These are phyloP conservation scores for Parasteatoda tepidariorum DNA, from an alignment of 1,140 invertebrate genomes.

Conservation along the genomic window DNA sequence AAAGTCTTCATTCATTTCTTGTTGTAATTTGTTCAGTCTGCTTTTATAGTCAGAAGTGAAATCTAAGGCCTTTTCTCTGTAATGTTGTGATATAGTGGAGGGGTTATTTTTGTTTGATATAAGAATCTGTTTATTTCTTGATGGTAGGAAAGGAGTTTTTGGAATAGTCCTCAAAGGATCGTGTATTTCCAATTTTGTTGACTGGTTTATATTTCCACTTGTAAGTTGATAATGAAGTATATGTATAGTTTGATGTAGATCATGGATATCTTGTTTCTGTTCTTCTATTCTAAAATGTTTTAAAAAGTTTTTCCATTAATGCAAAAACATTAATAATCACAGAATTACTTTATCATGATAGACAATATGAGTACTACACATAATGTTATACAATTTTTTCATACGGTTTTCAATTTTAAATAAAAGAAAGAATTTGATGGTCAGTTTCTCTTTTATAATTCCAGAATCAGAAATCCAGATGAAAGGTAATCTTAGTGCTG, in stretches of 20 bases:
- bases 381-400: too few relatives aligned
- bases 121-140: neutral
- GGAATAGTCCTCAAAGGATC: neutral
- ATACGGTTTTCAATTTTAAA: too few relatives aligned
- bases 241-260: constrained; percentile 42
- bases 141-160: neutral
- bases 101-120: neutral
- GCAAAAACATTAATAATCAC: neutral
- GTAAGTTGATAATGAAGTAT: constrained; percentile 35
- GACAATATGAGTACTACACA: too few relatives aligned
- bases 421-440: too few relatives aligned
- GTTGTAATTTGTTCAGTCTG: constrained; percentile 21
- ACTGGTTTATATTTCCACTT: neutral
- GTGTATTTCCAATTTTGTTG: neutral
- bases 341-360: too few relatives aligned
- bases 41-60: constrained; percentile 28
- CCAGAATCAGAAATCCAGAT: too few relatives aligned
- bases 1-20: constrained; percentile 4
- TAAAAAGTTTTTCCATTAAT: neutral
- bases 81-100: neutral
- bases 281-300: constrained; percentile 43
- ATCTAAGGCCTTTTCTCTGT: constrained; percentile 15
- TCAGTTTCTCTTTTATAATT: too few relatives aligned
- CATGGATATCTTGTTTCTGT: constrained; percentile 45
- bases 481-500: too few relatives aligned